Base-by-base conservation (phyloP, 2,888 invertebrate species). In the Nemoura dubitans region DNA sequence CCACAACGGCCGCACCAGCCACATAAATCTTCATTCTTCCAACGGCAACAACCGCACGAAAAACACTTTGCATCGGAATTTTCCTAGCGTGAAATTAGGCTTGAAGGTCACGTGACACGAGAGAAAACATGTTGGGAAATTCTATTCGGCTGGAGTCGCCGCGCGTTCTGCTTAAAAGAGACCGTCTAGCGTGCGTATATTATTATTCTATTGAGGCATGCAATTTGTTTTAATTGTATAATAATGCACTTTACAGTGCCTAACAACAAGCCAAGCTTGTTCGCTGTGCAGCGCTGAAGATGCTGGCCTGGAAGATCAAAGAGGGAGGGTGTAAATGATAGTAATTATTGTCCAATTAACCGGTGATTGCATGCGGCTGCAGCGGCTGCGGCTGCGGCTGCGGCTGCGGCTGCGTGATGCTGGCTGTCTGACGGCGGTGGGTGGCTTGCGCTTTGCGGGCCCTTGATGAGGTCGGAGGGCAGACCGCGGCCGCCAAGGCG, bases 301-400 rank as follows among this genome's bases (percentile, higher is more conserved):
- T 14, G 59, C 21, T 59, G 10, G 21, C 21, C 21, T 21, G 16
- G 59, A 3, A 16, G 59, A 59, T 59, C 2, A 7, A n/a, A 21
- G 14, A 59, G 59, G 36, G 21, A 59, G 59, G 59, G 59, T 59
- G 59, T 59, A 59, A 59, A 59, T 59, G 59, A 59, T 59, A 59
- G 59, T 87, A 87, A 87, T 87, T 87, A 87, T 82, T 43, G 85
- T 83, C 85, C 87, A 86, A 87, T 87, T 87, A 87, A 85, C 83
- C 83, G 85, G 80, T 87, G 86, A 87, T 87, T 86, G 86, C 87
- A 83, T 77, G 83, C 78, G 87, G 87, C 83, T 21, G 36, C 43
- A 36, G 83, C 21, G 59, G 59, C 59, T 3, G 10, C 59, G 59
- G 59, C 59, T 28, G 30, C 81, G 81, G 80, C 3, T 14, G 27